A percentile compares a stretch with the other conserved stretches of the same genome.
These are phyloP conservation scores for Columba livia DNA, from an alignment of 2,113 vertebrate species.

Conservation along the genomic window DNA sequence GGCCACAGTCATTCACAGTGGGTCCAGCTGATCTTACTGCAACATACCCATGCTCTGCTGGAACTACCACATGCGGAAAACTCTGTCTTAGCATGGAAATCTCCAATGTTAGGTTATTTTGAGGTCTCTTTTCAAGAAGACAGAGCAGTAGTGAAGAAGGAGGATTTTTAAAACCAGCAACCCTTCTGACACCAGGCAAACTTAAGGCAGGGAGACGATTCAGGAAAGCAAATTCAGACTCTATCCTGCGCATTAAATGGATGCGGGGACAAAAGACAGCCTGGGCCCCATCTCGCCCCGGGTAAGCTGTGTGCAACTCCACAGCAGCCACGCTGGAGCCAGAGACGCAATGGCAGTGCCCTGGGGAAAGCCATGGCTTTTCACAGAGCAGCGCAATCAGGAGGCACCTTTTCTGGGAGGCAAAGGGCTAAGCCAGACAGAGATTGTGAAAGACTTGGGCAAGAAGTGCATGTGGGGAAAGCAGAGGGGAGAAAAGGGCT, in stretches of 20 bases:
- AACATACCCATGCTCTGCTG: neutral
- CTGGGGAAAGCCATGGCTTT: neutral
- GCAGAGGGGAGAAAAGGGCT: neutral
- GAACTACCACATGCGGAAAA: neutral
- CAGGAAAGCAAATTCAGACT: neutral
- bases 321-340: constrained; percentile 6
- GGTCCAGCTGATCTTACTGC: neutral
- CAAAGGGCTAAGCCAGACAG: neutral
- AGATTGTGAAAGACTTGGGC: constrained; percentile 22
- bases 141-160: neutral
- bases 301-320: neutral
- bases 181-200: neutral
- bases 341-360: neutral
- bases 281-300: fast-evolving
- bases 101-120: neutral
- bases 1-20: neutral
- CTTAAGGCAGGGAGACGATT: neutral
- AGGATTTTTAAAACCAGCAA: neutral
- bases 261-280: neutral
- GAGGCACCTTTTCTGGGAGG: neutral
- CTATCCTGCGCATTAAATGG: fast-evolving
- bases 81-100: neutral
- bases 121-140: neutral
- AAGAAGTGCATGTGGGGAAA: neutral
- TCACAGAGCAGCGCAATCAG: neutral